Evolutionary conservation across 2,888 invertebrate species (phyloP).

Genomic region (Euplagia quadripunctaria): DNA sequence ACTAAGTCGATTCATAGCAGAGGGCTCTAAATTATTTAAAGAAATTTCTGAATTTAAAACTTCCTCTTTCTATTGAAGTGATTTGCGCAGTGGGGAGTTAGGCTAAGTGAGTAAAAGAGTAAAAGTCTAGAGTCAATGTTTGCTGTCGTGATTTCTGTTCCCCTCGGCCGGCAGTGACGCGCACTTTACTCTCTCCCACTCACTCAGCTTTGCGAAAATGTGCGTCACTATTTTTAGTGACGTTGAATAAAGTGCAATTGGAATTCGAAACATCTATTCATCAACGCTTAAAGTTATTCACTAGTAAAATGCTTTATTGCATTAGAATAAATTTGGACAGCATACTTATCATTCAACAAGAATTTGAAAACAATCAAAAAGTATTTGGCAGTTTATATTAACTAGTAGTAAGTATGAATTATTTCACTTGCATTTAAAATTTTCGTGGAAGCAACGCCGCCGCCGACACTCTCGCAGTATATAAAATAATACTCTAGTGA

Average conservation of each 20-base stretch:
- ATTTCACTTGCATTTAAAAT: neutral
- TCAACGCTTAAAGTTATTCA: slow-evolving; percentile 34
- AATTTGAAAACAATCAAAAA: neutral
- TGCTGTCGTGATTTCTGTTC: slow-evolving; percentile 83
- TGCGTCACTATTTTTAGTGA: slow-evolving; percentile 55
- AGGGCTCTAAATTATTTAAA: slow-evolving; percentile 72
- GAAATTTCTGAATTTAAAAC: slow-evolving; percentile 72
- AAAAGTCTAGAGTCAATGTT: slow-evolving; percentile 86
- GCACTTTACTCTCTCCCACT: slow-evolving; percentile 55
- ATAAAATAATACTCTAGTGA: neutral
- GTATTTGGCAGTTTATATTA: neutral
- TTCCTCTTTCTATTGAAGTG: slow-evolving; percentile 76
- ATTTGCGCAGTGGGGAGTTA: slow-evolving; percentile 78
- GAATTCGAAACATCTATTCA: slow-evolving; percentile 35
- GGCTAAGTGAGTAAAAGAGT: slow-evolving; percentile 84
- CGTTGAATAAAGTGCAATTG: slow-evolving; percentile 39
- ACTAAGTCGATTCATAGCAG: slow-evolving; percentile 65
- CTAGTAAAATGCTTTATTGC: neutral
- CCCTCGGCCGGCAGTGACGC: slow-evolving; percentile 74
- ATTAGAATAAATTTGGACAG: too few species aligned
- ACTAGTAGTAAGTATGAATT: neutral
- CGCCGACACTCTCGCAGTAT: neutral
- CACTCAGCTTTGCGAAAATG: slow-evolving; percentile 58
- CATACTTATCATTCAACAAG: neutral
- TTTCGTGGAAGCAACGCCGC: neutral